Evolutionary conservation across 92 coral and sea anemone species (phyloP).

Genomic region (Montipora capitata): DNA sequence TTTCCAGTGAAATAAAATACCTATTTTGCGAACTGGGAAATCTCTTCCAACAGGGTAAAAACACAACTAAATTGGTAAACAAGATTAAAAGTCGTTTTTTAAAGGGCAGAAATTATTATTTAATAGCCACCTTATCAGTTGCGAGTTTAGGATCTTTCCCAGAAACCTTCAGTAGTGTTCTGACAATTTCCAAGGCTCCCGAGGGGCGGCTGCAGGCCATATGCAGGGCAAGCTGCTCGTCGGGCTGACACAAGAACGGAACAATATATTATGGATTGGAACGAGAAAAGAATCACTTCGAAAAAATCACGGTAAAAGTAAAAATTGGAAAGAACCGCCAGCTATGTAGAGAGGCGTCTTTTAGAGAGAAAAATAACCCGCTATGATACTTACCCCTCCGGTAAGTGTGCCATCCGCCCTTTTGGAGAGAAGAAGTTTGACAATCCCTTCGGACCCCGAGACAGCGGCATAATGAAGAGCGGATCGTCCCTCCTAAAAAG

Average conservation of each 20-base stretch:
- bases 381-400: slow-evolving; percentile 84
- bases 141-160: slow-evolving; percentile 92
- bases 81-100: too few relatives aligned
- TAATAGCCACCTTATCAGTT: slow-evolving; percentile 78
- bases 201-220: slow-evolving; percentile 97
- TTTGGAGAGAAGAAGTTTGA: slow-evolving; percentile 87
- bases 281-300: neutral
- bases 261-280: neutral
- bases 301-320: neutral
- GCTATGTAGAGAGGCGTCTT: neutral
- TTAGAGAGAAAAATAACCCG: too few relatives aligned
- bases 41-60: too few relatives aligned
- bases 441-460: slow-evolving; percentile 96
- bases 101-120: too few relatives aligned
- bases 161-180: slow-evolving; percentile 81
- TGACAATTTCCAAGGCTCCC: slow-evolving; percentile 95
- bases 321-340: neutral
- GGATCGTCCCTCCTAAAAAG: slow-evolving; percentile 88
- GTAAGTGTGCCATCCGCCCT: slow-evolving; percentile 83
- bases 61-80: too few relatives aligned
- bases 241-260: slow-evolving; percentile 57
- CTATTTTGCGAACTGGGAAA: too few relatives aligned
- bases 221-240: slow-evolving; percentile 94
- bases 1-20: too few relatives aligned
- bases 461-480: slow-evolving; percentile 94